Evolutionary conservation across 2,888 invertebrate genomes (phyloP).

Genomic region (Synergus japonicus): DNA sequence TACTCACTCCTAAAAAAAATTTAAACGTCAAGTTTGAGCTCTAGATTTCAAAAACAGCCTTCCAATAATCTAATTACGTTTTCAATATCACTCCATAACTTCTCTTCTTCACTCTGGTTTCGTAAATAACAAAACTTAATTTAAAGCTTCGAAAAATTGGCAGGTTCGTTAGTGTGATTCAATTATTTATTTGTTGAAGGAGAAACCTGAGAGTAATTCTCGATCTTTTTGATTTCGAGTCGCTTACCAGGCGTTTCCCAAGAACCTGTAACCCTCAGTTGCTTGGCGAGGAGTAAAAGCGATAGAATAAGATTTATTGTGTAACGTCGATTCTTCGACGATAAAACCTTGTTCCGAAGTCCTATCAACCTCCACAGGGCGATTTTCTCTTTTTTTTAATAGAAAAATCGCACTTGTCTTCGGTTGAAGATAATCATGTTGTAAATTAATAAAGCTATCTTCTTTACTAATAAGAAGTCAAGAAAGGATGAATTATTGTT

Average conservation of each 20-base stretch:
- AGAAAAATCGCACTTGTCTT: not conserved
- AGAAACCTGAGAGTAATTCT: slow-evolving; percentile 17
- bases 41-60: not conserved
- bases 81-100: not conserved
- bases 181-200: slow-evolving; percentile 19
- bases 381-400: not conserved
- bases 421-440: not conserved
- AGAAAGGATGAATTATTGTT: not conserved
- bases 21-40: not conserved
- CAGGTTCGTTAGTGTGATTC: slow-evolving; percentile 37
- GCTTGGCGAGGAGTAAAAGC: slow-evolving; percentile 1
- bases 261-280: not conserved
- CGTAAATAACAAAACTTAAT: slow-evolving; percentile 3
- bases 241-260: slow-evolving; percentile 27
- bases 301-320: slow-evolving; percentile 21
- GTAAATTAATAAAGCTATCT: not conserved
- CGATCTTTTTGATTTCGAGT: slow-evolving; percentile 12
- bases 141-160: slow-evolving; percentile 9
- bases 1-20: not conserved
- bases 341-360: not conserved
- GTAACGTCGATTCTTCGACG: not conserved
- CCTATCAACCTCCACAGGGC: not conserved
- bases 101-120: not conserved
- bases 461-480: no score
- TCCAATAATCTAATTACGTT: not conserved